Base-by-base conservation (phyloP, 2,888 invertebrate species). In the Norana najaformis region DNA sequence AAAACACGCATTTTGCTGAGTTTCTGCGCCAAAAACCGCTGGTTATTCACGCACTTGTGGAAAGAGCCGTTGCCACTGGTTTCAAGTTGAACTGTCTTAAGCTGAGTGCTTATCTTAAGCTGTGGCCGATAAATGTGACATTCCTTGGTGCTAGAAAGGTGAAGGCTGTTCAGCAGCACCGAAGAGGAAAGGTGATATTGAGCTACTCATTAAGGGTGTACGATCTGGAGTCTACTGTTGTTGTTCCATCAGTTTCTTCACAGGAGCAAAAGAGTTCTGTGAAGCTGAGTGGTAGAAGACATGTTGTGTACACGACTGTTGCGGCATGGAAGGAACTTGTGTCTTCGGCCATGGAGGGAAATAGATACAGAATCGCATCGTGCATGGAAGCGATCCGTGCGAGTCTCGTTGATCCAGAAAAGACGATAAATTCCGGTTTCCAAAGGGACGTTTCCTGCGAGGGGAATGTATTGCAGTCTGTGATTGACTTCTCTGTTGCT, bases 291-390 rank as follows among this genome's bases (percentile, higher is more conserved):
- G 36, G 83, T 36, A 83, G 83, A n/a, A 83, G 83, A 36, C 34
- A 83, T 36, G 83, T 83, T 5, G 14, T 83, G 18, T 83, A 83
- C 34, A 36, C 83, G 34, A 83, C 16, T 36, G 36, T 83, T 4
- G 83, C 83, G n/a, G 83, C 83, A 5, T 83, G 83, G 83, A 83
- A 83, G 20, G 83, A 83, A 35, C 83, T 83, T 83, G 35, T 35
- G 18, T 4, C 36, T 36, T 83, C 83, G 1, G 83, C 36, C 35
- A 36, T 83, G 83, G 83, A 83, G 20, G 83, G 83, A 18, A 20
- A 83, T 20, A 3, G 4, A 3, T n/a, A 35, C 36, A 36, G 83
- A 14, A 83, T 83, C 35, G 36, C 34, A 83, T 83, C 83, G 18
- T 35, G 35, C 5, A 83, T 83, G 83, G 83, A 83, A 6, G 83